Evolutionary conservation across 2,797 vertebrate genomes (phyloP).

Genomic region (Parambassis ranga): DNA sequence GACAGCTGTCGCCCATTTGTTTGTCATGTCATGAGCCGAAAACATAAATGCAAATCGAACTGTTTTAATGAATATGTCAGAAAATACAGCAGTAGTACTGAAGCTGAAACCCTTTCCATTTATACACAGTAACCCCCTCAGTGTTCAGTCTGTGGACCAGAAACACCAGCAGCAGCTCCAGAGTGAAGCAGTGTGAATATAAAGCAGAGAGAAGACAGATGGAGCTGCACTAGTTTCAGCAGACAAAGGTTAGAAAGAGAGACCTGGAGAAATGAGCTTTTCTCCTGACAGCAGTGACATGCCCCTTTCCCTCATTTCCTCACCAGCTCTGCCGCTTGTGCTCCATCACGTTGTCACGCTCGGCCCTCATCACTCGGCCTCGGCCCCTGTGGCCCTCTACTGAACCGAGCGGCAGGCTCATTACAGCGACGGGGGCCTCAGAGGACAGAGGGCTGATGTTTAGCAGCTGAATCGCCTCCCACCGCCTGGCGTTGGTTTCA

Average conservation of each 20-base stretch:
- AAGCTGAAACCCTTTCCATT: not conserved
- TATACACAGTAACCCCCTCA: not conserved
- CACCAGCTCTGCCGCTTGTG: slow-evolving; percentile 9
- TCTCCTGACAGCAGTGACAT: slow-evolving; percentile 27
- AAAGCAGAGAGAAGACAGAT: slow-evolving; percentile 10
- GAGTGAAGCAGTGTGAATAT: not conserved
- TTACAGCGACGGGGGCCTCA: slow-evolving; percentile 33
- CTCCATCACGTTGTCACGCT: slow-evolving; percentile 54
- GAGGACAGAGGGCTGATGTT: slow-evolving; percentile 50
- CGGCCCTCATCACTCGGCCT: slow-evolving; percentile 47
- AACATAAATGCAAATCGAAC: too few species aligned
- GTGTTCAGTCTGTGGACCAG: not conserved
- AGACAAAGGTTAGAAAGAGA: slow-evolving; percentile 21
- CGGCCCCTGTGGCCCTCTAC: slow-evolving; percentile 51
- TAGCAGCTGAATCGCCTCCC: slow-evolving; percentile 55
- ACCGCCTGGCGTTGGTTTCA: slow-evolving; percentile 36
- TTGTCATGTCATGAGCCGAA: too few species aligned
- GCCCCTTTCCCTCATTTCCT: slow-evolving; percentile 42
- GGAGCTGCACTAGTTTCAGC: not conserved
- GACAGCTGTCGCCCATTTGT: too few species aligned
- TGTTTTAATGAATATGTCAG: too few species aligned
- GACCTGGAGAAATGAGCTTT: slow-evolving; percentile 24
- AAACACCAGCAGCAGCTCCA: not conserved
- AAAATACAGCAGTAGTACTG: not conserved
- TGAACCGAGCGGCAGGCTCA: slow-evolving; percentile 48